Base-by-base conservation (phyloP, 2,797 vertebrate species). In the Momotus momota region DNA sequence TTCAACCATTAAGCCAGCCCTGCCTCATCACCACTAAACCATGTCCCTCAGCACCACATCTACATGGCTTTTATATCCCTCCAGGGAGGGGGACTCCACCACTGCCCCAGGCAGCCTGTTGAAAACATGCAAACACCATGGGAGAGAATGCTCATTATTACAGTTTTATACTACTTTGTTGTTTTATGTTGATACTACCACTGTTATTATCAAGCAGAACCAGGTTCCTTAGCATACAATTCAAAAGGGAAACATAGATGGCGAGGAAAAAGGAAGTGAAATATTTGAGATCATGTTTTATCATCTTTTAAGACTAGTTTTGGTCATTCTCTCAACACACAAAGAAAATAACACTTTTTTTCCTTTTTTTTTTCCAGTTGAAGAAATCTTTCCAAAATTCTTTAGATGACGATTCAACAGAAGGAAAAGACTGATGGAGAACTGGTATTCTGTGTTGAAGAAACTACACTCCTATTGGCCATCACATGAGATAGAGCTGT, bases 311-410 rank as follows among this genome's bases (percentile, higher is more conserved):
- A 82, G 31, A 54, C 4, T 52, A 45, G 7, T 55, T 31, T 81
- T 60, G 14, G 27, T 57, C 6, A 19, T 93, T 77, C 26, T 46
- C 51, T 87, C 40, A 80, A 62, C 3, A 20, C 58, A 12, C 9
- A 81, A 60, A 78, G 12, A 71, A 84, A 86, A 46, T 62, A 72
- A 31, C 3, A 14, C 6, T 6, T 40, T 29, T 77, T 62, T 14
- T 1, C 3, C 9, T 23, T 25, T 38, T n/a, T 20, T 55, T 43
- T 65, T 49, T 83, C 29, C 58, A 96, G 90, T 26, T 96, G 61
- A 97, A 97, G 81, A 96, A 96, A 90, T 87, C 55, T 67, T 97
- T 95, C 71, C 22, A 27, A 82, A 94, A 38, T 21, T 74, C 92
- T 35, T 73, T 48, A 89, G 73, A 38, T 70, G 88, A 83, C 26